These are phyloP conservation scores for Ylistrum balloti DNA, from an alignment of 1,140 invertebrate genomes.

Conservation along the genomic window DNA sequence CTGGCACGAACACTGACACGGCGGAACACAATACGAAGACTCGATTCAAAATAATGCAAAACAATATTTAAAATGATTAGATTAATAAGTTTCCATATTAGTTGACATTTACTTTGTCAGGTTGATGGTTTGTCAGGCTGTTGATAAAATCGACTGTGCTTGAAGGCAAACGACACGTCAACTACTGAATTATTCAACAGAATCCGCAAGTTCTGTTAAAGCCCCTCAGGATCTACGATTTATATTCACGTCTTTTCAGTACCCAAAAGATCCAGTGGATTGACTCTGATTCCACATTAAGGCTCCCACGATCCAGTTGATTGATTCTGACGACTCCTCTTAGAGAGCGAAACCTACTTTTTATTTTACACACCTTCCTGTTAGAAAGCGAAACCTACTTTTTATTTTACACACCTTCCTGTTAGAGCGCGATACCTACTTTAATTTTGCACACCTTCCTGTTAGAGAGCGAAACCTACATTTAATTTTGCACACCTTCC, in stretches of 20 bases:
- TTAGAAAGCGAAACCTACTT: no score
- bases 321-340: no score
- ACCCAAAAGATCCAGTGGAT: background rate
- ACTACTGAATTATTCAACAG: background rate
- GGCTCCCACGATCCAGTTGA: background rate
- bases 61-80: background rate
- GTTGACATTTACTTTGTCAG: background rate
- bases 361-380: no score
- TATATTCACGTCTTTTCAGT: background rate
- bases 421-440: no score
- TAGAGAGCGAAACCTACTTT: no score
- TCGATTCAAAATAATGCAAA: conserved; percentile 9
- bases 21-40: background rate
- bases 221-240: background rate
- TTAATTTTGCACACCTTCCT: no score
- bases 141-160: background rate
- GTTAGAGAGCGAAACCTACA: no score
- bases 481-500: no score
- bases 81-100: background rate
- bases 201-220: background rate
- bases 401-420: no score
- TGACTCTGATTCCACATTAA: background rate
- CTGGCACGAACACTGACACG: background rate
- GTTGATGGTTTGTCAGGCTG: background rate
- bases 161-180: background rate